phyloP scores from a whole-genome alignment of 2,797 vertebrate genomes.

The Sebastes itinus region DNA sequence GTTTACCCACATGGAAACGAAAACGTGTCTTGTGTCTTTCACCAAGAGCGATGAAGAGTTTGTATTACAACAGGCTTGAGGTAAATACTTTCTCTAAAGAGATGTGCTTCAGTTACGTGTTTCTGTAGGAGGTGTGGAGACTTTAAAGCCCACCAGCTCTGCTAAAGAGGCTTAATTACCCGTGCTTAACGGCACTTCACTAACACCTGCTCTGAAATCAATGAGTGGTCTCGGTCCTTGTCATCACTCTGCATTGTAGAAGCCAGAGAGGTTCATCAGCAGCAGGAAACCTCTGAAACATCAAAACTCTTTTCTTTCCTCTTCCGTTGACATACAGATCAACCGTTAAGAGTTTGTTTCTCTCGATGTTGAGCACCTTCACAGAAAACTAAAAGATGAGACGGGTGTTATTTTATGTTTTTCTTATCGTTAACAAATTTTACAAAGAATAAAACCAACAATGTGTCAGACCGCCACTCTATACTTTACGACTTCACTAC shows the following conservation, averaged over 20 bases:
- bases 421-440: neutral
- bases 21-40: neutral
- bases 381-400: neutral
- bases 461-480: neutral
- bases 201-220: slow-evolving; percentile 5
- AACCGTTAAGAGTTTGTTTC: neutral
- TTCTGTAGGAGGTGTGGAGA: slow-evolving; percentile 4
- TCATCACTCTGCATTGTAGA: slow-evolving; percentile 13
- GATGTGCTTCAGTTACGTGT: neutral
- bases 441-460: neutral
- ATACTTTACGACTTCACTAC: neutral
- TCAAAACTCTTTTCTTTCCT: neutral
- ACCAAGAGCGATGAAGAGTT: neutral
- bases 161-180: slow-evolving; percentile 27
- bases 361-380: neutral
- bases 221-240: neutral
- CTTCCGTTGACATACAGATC: neutral
- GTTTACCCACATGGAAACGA: neutral
- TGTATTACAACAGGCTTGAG: neutral
- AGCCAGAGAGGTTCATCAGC: neutral
- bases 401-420: neutral
- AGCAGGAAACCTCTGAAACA: neutral
- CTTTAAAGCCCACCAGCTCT: slow-evolving; percentile 7
- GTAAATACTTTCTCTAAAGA: neutral
- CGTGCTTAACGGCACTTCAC: neutral